Percentiles rank a stretch among this genome's conserved stretches.
These are phyloP conservation scores for Siniperca scherzeri DNA, from an alignment of 2,797 vertebrate genomes.

Conservation along the genomic window DNA sequence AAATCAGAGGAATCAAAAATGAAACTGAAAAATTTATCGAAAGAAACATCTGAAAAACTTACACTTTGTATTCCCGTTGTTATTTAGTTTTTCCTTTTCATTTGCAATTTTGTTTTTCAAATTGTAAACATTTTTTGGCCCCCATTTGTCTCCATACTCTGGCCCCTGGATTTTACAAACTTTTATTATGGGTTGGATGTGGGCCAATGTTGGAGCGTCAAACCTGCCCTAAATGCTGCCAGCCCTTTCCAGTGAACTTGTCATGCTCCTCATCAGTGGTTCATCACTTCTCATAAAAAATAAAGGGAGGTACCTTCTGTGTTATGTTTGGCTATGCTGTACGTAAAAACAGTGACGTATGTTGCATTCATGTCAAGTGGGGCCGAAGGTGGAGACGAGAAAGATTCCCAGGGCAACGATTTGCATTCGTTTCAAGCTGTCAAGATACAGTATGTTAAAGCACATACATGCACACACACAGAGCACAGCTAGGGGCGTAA, in stretches of 20 bases:
- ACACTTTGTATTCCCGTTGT: background rate
- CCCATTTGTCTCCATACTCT: background rate
- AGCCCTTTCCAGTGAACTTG: background rate
- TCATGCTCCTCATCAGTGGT: slow-evolving; percentile 1
- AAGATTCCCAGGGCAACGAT: background rate
- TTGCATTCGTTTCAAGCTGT: background rate
- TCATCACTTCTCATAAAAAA: background rate
- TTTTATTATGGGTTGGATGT: background rate
- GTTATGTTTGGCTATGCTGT: background rate
- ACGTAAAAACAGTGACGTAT: background rate
- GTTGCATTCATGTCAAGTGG: background rate
- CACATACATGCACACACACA: background rate
- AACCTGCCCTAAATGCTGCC: background rate
- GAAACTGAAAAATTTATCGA: background rate
- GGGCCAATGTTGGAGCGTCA: background rate
- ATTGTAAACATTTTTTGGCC: background rate
- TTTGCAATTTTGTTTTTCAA: background rate
- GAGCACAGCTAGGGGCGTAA: slow-evolving; percentile 8
- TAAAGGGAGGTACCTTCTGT: background rate
- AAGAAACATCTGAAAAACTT: background rate
- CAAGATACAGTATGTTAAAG: background rate
- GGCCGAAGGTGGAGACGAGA: background rate
- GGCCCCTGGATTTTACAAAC: background rate
- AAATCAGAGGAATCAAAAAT: background rate
- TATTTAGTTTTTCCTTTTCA: background rate